These are phyloP conservation scores for Eupithecia pulchellata DNA, from an alignment of 2,888 invertebrate species.

Conservation along the genomic window DNA sequence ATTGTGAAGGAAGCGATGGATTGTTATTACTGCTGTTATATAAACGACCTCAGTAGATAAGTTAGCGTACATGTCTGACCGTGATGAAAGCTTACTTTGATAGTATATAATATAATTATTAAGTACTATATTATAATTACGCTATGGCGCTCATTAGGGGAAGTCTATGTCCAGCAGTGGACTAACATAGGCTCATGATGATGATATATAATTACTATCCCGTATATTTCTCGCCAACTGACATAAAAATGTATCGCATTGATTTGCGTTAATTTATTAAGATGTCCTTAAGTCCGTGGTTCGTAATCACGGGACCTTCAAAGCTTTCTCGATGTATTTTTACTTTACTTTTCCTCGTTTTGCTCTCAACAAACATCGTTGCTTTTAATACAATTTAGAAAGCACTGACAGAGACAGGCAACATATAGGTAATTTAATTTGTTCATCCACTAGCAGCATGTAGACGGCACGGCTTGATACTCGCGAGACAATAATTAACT, in stretches of 20 bases:
- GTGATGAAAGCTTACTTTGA: not conserved
- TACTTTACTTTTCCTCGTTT: conserved; percentile 13
- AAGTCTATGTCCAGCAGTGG: too few relatives aligned
- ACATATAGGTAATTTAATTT: conserved; percentile 24
- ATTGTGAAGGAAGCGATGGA: conserved; percentile 57
- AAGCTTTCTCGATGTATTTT: conserved; percentile 3
- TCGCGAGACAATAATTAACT: conserved; percentile 12
- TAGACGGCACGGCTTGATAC: not conserved
- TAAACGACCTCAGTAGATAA: conserved; percentile 15
- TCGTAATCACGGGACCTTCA: not conserved
- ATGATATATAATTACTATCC: too few relatives aligned
- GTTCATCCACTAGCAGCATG: conserved; percentile 18
- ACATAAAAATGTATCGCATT: too few relatives aligned
- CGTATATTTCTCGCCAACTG: too few relatives aligned
- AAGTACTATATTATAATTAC: too few relatives aligned
- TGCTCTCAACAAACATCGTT: conserved; percentile 7
- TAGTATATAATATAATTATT: too few relatives aligned
- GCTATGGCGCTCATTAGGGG: too few relatives aligned
- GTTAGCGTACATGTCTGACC: not conserved
- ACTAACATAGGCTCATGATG: too few relatives aligned
- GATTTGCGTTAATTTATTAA: too few relatives aligned
- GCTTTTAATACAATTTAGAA: conserved; percentile 8
- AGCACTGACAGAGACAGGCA: conserved; percentile 8
- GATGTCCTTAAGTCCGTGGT: not conserved
- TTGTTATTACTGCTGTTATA: conserved; percentile 50